Percentiles rank a stretch among this genome's conserved stretches.
Conservation (phyloP, 1,140 invertebrate genomes). For the Heterodera carotae region DNA sequence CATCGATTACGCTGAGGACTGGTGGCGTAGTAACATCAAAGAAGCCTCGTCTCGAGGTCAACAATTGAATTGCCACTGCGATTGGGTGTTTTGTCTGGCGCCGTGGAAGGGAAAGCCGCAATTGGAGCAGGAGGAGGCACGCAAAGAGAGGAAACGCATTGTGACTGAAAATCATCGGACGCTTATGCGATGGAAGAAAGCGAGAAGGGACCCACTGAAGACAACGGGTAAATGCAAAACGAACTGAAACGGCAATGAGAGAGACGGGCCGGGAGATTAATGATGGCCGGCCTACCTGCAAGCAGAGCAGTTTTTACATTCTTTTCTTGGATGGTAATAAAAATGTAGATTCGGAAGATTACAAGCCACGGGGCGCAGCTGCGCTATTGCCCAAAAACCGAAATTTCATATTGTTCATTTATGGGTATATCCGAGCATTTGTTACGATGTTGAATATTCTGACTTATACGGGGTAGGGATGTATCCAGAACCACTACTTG, state of each 20-base stretch:
- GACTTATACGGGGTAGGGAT: no score
- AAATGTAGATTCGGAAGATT: no score
- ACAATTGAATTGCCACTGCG: slow-evolving; percentile 30
- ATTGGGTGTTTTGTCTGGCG: slow-evolving; percentile 37
- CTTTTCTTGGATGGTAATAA: no score
- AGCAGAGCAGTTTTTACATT: no score
- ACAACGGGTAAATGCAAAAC: neutral
- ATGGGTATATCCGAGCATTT: no score
- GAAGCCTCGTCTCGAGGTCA: neutral
- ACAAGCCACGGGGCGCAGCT: no score
- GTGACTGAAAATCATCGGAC: slow-evolving; percentile 15
- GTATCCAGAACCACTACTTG: no score
- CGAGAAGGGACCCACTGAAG: neutral
- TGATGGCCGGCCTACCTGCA: no score
- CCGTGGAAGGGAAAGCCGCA: slow-evolving; percentile 35
- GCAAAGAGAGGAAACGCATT: slow-evolving; percentile 12
- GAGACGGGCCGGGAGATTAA: no score
- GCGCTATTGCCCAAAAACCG: no score
- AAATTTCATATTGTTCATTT: no score
- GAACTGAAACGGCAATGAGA: neutral
- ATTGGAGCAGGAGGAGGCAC: slow-evolving; percentile 13
- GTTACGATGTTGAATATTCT: no score
- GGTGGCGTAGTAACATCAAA: slow-evolving; percentile 34
- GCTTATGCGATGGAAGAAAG: slow-evolving; percentile 21
- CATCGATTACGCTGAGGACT: slow-evolving; percentile 40